These are phyloP conservation scores for Volucella inanis DNA, from an alignment of 2,888 invertebrate species.

Conservation along the genomic window DNA sequence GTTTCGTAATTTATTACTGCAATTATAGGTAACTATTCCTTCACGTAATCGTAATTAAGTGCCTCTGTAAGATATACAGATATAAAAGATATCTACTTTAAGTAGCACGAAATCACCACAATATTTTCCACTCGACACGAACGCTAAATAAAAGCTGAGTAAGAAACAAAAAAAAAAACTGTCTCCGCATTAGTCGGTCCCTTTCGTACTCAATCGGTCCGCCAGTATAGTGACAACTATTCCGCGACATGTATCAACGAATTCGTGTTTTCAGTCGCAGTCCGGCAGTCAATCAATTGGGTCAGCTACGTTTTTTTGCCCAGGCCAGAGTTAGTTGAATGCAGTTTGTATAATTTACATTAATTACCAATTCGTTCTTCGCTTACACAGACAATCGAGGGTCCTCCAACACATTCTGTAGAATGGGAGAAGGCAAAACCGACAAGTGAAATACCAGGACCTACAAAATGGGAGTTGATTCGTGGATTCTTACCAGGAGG, in stretches of 20 bases:
- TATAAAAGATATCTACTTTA: too few relatives aligned
- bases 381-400: background rate
- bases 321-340: slow-evolving; percentile 20
- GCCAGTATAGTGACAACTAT: background rate
- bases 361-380: too few relatives aligned
- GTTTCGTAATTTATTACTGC: too few relatives aligned
- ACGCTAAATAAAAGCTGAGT: too few relatives aligned
- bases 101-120: too few relatives aligned
- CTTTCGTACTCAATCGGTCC: too few relatives aligned
- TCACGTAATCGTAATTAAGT: too few relatives aligned
- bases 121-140: too few relatives aligned
- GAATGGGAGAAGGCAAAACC: slow-evolving; percentile 66
- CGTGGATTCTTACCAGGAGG: slow-evolving; percentile 77
- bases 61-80: too few relatives aligned
- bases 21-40: too few relatives aligned
- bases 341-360: background rate
- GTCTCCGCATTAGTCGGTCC: background rate
- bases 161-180: background rate
- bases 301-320: slow-evolving; percentile 19
- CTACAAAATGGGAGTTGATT: slow-evolving; percentile 60
- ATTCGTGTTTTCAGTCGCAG: slow-evolving; percentile 1
- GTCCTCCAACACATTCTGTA: background rate
- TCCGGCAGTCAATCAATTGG: background rate
- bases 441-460: slow-evolving; percentile 70
- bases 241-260: slow-evolving; percentile 13